Base-by-base conservation (phyloP, 2,888 invertebrate genomes). In the Mesorhabditis spiculigera region DNA sequence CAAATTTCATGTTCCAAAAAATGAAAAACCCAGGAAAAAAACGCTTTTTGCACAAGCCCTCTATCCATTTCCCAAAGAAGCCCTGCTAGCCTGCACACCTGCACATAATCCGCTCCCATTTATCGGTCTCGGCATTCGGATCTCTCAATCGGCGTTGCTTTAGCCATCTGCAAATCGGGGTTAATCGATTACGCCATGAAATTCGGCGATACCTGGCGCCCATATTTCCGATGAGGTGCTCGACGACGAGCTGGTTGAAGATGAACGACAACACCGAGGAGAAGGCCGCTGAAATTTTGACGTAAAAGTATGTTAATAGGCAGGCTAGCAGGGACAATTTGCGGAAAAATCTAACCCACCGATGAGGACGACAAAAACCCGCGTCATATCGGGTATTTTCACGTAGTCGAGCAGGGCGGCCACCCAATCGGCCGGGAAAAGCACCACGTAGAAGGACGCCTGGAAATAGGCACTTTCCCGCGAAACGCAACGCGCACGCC, bases 381-480 rank as follows among this genome's bases (percentile, higher is more conserved):
- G 8, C 58, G 8, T n/a, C 10, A 50, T n/a, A 5, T 67, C 66
- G 58, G 58, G 58, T 13, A 50, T 50, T 2, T 10, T 10, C 10
- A 13, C 58, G n/a, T 50, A 50, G 10, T 50, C 58, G n/a, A 50
- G 58, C 10, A 50, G n/a, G n/a, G 10, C 10, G 8, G n/a, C n/a
- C 58, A 50, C 58, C 8, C 8, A 50, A 50, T 50, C 58, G 10
- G 58, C 10, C 58, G 58, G 58, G n/a, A 13, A 50, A 1, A 50
- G 8, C 58, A 50, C 58, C 8, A 50, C 58, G 10, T 13, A 13
- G 8, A 50, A n/a, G 58, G 58, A 50, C n/a, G n/a, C 58, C 58
- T 72, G 68, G 45, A 71, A 70, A 65, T 8, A 1, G 28, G 28
- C 28, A n/a, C n/a, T n/a, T n/a, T n/a, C n/a, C n/a, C n/a, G n/a